phyloP scores from a whole-genome alignment of 1,140 invertebrate species.

The Sminthurides bifidus region DNA sequence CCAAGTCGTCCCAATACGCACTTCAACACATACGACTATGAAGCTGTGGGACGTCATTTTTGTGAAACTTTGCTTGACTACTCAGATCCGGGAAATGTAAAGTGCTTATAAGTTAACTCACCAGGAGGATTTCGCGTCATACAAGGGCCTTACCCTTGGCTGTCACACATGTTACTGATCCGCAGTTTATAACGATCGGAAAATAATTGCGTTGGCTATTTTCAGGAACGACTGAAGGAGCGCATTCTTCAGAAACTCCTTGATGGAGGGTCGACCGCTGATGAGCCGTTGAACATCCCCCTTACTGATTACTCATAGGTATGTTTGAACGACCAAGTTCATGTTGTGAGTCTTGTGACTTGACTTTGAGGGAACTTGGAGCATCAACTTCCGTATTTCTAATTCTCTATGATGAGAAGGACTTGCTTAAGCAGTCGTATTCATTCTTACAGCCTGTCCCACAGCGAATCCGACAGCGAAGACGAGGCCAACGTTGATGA shows the following conservation, averaged over 20 bases:
- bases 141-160: too few relatives aligned
- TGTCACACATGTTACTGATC: too few relatives aligned
- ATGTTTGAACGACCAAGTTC: too few relatives aligned
- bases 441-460: conserved; percentile 23
- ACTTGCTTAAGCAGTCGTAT: too few relatives aligned
- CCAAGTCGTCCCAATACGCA: conserved; percentile 65
- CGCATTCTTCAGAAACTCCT: conserved; percentile 66
- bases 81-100: conserved; percentile 18
- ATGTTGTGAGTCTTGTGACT: too few relatives aligned
- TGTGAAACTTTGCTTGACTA: conserved; percentile 77
- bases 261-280: conserved; percentile 71
- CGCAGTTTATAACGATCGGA: too few relatives aligned
- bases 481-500: conserved; percentile 10
- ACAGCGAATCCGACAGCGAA: conserved; percentile 25
- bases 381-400: too few relatives aligned
- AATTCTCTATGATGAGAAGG: too few relatives aligned
- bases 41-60: conserved; percentile 72
- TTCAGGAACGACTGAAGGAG: conserved; percentile 57
- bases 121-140: too few relatives aligned
- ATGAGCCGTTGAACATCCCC: conserved; percentile 71
- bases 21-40: conserved; percentile 67
- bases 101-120: too few relatives aligned
- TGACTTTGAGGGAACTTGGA: too few relatives aligned
- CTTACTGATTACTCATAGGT: conserved; percentile 78
- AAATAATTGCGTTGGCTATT: too few relatives aligned